phyloP scores from a whole-genome alignment of 2,113 vertebrate genomes.

The Perognathus longimembris region DNA sequence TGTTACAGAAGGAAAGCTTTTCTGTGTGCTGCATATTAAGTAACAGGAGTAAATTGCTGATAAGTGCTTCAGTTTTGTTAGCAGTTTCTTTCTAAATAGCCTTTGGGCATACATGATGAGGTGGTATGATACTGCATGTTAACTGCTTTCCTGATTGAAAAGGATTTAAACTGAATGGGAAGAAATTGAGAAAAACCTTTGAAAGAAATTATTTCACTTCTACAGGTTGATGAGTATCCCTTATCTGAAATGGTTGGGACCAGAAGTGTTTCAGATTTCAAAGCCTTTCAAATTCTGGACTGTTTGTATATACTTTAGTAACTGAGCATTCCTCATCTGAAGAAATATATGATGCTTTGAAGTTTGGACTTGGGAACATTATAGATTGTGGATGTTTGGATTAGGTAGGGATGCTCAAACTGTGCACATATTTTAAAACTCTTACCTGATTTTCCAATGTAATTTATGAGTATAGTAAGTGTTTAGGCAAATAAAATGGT shows the following conservation, averaged over 20 bases:
- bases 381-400: not conserved
- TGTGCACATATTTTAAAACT: not conserved
- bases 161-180: constrained; percentile 38
- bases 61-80: constrained; percentile 42
- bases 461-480: constrained; percentile 1
- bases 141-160: constrained; percentile 1
- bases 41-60: not conserved
- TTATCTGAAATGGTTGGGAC: not conserved
- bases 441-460: constrained; percentile 38
- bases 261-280: not conserved
- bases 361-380: not conserved
- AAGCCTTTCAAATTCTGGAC: not conserved
- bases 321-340: not conserved
- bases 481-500: not conserved
- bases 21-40: not conserved
- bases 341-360: not conserved
- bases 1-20: constrained; percentile 32
- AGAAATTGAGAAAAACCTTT: constrained; percentile 39
- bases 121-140: not conserved
- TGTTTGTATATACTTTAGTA: not conserved
- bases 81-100: not conserved
- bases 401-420: not conserved
- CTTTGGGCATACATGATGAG: constrained; percentile 13
- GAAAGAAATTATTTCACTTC: constrained; percentile 35
- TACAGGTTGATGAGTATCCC: not conserved